Evolutionary conservation across 2,113 vertebrate genomes (phyloP), one percentile per base, ranked within the genome.

Genomic region (Hemibagrus wyckioides): DNA sequence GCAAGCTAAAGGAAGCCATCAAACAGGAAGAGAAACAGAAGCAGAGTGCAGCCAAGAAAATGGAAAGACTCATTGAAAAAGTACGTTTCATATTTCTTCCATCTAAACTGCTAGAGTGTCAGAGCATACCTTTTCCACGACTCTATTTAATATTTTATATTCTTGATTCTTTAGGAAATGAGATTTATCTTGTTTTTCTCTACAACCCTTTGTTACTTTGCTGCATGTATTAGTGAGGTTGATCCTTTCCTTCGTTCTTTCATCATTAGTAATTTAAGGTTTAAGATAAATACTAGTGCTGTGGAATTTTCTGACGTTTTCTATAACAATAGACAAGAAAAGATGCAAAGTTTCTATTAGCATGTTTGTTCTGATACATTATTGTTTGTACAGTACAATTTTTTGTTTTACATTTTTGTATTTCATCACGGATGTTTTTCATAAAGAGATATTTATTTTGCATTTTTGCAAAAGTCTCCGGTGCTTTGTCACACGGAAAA

Each of bases 1-100:
- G 93, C 80, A 98, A 98, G 90, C 94, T 98, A 84, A 96, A 95
- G 67, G 97, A 98, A 76, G 97, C 96, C 0, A 95, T 96, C 89
- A 95, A 94, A 86, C 93, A 96, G 87, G 97, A 97, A 85, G 97
- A 97, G 85, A 97, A 97, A 44, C 95, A 94, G 59, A 96, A 96
- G 84, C 96, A 96, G 80, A 93, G 93, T 67, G 92, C 94, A 0
- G n/a, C 95, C 0, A 97, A 96, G 88, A 98, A 97, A 91, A 95
- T 96, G 44, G 97, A 96, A 83, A 93, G 95, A 75, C 92, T 97
- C 67, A 95, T 97, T 86, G 97, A 97, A 91, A 98, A 98, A 94
- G 97, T 97, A 93, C 86, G 86, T 13, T n/a, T 84, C 9, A 39
- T 77, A 33, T 59, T 82, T 19, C 7, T 52, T 57, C 1, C 36